Evolutionary conservation across 2,797 vertebrate genomes (phyloP), one percentile per base, ranked within the genome.

Genomic region (Leptodactylus fallax): DNA sequence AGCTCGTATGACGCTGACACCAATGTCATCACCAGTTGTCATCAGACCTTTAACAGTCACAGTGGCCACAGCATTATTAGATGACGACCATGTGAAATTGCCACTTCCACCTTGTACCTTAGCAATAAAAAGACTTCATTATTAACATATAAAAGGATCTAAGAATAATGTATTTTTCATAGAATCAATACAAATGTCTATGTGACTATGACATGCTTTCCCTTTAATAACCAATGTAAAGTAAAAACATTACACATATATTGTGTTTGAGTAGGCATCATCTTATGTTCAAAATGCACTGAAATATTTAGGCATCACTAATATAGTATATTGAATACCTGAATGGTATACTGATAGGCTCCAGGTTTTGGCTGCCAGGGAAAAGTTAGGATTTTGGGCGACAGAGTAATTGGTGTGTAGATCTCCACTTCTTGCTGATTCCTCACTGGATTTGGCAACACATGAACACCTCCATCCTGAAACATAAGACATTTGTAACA

Each of bases 401-500:
- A 93, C 36, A 99, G 96, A 27, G 97, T 91, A 90, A 99, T 97
- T 7, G 98, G 97, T 86, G 96, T 90, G 79, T 97, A 97, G 90
- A 99, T 97, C 92, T 99, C 98, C 51, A 98, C 97, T 80, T 99
- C 98, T 93, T 99, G 98, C 90, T 97, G 97, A 91, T 97, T 99
- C 93, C 91, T 93, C 85, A 99, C 95, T 0, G 97, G 96, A 89
- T 95, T 95, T 85, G 91, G 90, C 0, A 99, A 94, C 0, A 92
- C 85, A 36, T 96, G 95, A 78, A 96, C 92, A 1, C 89, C 93
- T 92, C 97, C 97, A 69, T 94, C 94, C 98, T 99, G 90, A 86
- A 93, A 94, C 27, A 91, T 5, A 72, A 19, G 67, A 71, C 3
- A 9, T 19, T 10, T 45, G 36, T 36, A 36, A 36, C 4, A 36